Percentiles rank a stretch among this genome's conserved stretches.
Conservation (phyloP, 2,888 invertebrate species). For the Scelioninae gen. 2 region DNA sequence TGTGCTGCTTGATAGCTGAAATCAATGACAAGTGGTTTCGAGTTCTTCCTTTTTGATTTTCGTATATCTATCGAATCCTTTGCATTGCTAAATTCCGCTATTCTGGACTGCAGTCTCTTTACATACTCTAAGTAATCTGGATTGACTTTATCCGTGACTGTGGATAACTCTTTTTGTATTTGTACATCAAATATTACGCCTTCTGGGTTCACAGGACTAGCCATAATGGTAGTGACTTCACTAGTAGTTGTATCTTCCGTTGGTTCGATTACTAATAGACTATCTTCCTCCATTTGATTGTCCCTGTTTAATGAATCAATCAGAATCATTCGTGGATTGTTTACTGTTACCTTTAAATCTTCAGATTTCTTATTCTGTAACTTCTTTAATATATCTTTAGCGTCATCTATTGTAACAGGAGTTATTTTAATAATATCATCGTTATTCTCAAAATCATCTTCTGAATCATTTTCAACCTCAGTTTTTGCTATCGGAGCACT, state of each 20-base stretch:
- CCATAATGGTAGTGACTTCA: constrained; percentile 77
- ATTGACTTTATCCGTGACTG: constrained; percentile 70
- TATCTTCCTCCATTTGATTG: constrained; percentile 78
- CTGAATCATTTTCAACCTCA: constrained; percentile 70
- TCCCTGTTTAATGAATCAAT: constrained; percentile 37
- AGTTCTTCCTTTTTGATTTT: constrained; percentile 77
- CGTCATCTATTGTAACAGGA: constrained; percentile 72
- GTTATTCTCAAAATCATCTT: constrained; percentile 65
- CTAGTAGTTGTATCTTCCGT: constrained; percentile 79
- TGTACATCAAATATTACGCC: constrained; percentile 42
- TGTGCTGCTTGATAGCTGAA: constrained; percentile 77
- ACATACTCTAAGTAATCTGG: constrained; percentile 79
- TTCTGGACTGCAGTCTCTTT: constrained; percentile 81
- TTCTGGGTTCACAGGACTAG: constrained; percentile 74
- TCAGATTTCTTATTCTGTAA: constrained; percentile 51
- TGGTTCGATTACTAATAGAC: constrained; percentile 77
- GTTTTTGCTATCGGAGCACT: constrained; percentile 71
- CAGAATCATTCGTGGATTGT: constrained; percentile 16
- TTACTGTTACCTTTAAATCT: constrained; percentile 13
- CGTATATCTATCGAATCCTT: constrained; percentile 82
- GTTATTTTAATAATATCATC: constrained; percentile 71
- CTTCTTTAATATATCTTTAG: constrained; percentile 66
- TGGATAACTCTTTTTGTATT: background rate
- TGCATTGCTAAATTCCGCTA: constrained; percentile 83
- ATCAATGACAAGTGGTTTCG: constrained; percentile 74